Evolutionary conservation across 1,140 invertebrate species (phyloP).

Genomic region (Argopecten irradians): DNA sequence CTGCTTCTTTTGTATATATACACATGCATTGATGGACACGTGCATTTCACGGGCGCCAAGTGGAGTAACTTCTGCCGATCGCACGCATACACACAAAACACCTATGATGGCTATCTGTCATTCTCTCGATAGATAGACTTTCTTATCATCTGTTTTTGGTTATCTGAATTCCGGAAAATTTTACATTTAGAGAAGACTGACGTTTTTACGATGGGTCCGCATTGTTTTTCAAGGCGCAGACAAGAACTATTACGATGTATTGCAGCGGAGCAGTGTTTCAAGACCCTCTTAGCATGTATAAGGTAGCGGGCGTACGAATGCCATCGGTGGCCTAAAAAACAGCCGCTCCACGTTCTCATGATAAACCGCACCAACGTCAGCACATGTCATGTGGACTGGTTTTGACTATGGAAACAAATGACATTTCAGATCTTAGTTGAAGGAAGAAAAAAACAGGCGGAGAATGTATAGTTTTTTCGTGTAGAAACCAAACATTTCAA

Average conservation of each 20-base stretch:
- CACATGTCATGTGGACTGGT: not conserved
- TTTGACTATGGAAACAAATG: constrained; percentile 16
- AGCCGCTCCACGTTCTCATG: not conserved
- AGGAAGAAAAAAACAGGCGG: constrained; percentile 15
- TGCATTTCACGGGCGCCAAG: not conserved
- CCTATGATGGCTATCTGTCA: not conserved
- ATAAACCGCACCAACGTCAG: not conserved
- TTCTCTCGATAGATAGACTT: constrained; percentile 11
- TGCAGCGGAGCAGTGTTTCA: not conserved
- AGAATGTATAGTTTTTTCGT: constrained; percentile 12
- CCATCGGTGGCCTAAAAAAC: not conserved
- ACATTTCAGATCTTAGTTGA: not conserved
- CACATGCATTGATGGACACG: constrained; percentile 6
- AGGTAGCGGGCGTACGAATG: not conserved
- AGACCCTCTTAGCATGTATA: not conserved
- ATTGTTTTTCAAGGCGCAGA: constrained; percentile 29
- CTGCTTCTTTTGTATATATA: constrained; percentile 2
- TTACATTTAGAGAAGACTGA: constrained; percentile 26
- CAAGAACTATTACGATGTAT: constrained; percentile 16
- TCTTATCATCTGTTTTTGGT: constrained; percentile 35
- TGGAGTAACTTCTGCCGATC: not conserved
- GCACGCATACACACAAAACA: constrained; percentile 2
- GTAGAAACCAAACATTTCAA: constrained; percentile 22
- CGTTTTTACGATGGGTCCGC: constrained; percentile 25
- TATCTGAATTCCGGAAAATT: constrained; percentile 26